These are phyloP conservation scores for Potorous gilbertii DNA, from an alignment of 2,797 vertebrate genomes.

Conservation along the genomic window DNA sequence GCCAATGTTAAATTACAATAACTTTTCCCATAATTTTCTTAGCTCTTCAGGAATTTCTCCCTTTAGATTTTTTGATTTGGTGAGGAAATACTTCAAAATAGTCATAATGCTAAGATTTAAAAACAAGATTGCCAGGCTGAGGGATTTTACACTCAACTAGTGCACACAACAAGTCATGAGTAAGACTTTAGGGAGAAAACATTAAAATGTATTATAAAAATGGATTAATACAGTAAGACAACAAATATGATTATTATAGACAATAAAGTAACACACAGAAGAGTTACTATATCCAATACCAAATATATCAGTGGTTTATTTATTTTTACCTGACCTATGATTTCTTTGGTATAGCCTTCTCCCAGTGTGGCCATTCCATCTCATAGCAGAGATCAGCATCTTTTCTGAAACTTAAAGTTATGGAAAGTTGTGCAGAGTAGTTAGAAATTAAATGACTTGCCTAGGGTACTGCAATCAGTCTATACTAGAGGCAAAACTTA, in stretches of 20 bases:
- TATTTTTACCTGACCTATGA: not conserved
- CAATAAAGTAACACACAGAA: slow-evolving; percentile 55
- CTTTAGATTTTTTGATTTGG: not conserved
- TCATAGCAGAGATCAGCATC: no score
- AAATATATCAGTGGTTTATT: not conserved
- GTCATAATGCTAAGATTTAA: not conserved
- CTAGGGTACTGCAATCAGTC: not conserved
- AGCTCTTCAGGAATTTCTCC: not conserved
- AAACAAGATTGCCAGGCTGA: not conserved
- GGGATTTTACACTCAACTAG: not conserved
- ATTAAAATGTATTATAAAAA: slow-evolving; percentile 47
- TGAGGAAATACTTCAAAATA: not conserved
- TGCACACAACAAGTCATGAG: not conserved
- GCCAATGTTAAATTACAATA: not conserved
- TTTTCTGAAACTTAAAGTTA: not conserved
- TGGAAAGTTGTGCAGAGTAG: not conserved
- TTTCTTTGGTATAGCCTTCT: no score
- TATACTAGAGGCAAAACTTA: not conserved
- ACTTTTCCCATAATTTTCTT: not conserved
- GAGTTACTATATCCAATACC: slow-evolving; percentile 31
- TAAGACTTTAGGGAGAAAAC: not conserved
- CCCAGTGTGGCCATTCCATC: no score
- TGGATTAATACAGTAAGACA: slow-evolving; percentile 26
- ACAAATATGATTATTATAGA: slow-evolving; percentile 62
- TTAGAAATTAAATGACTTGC: not conserved